Evolutionary conservation across 2,888 invertebrate species (phyloP).

Genomic region (Mayetiola destructor): DNA sequence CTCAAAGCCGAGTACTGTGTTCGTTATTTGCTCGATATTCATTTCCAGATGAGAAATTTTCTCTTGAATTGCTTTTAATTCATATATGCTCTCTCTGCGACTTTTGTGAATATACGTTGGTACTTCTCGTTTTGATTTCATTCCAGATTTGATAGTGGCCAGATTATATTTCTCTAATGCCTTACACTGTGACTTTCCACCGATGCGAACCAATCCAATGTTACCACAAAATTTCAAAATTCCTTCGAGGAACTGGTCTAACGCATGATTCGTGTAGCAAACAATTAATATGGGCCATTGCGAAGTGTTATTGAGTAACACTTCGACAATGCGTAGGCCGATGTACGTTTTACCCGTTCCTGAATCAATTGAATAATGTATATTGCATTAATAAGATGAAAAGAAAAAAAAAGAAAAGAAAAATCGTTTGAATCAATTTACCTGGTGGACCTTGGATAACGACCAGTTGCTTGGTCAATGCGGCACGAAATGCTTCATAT

Average conservation of each 20-base stretch:
- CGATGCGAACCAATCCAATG: constrained; percentile 41
- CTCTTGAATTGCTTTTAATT: neutral
- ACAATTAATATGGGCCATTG: constrained; percentile 12
- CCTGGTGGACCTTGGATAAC: constrained; percentile 62
- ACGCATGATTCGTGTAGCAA: constrained; percentile 52
- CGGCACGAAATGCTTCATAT: constrained; percentile 45
- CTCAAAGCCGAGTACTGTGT: neutral
- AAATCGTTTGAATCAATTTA: neutral
- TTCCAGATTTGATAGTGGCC: neutral
- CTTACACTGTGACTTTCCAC: constrained; percentile 47
- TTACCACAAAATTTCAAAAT: constrained; percentile 39
- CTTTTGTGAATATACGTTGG: neutral
- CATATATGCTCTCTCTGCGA: neutral
- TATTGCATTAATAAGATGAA: neutral
- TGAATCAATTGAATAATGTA: neutral
- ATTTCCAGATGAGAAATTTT: neutral
- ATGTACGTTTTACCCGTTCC: constrained; percentile 68
- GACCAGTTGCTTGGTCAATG: constrained; percentile 50
- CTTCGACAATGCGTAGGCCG: constrained; percentile 53
- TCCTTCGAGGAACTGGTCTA: constrained; percentile 65
- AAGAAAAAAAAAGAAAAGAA: neutral
- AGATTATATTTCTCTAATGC: constrained; percentile 34
- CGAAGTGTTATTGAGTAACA: constrained; percentile 42
- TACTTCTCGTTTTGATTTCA: neutral
- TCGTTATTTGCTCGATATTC: constrained; percentile 1